phyloP scores from a whole-genome alignment of 1,140 invertebrate species.

The Pinna nobilis region DNA sequence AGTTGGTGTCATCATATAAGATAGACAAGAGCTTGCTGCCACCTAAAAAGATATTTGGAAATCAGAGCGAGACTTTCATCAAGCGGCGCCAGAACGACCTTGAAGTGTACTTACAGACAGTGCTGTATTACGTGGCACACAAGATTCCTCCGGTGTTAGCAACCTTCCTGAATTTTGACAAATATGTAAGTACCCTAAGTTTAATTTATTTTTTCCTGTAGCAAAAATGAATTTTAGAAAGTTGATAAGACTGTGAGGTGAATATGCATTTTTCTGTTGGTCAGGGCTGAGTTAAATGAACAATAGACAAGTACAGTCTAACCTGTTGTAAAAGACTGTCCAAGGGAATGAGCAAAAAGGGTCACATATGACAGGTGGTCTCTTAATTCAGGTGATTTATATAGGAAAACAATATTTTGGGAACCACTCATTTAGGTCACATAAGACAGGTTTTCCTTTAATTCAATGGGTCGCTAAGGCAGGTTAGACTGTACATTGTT shows the following conservation, averaged over 20 bases:
- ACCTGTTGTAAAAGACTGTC: too few species aligned
- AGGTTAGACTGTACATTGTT: too few species aligned
- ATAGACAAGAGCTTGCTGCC: conserved; percentile 86
- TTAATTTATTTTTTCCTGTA: neutral
- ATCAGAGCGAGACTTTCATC: conserved; percentile 87
- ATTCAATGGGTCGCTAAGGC: too few species aligned
- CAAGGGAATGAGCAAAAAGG: too few species aligned
- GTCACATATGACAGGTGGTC: too few species aligned
- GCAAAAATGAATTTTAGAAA: neutral
- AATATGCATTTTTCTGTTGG: neutral
- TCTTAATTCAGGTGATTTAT: too few species aligned
- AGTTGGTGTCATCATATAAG: conserved; percentile 67
- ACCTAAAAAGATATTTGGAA: conserved; percentile 91
- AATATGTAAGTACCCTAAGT: conserved; percentile 71
- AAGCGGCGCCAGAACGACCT: conserved; percentile 87
- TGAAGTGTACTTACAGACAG: conserved; percentile 86
- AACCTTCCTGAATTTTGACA: conserved; percentile 72
- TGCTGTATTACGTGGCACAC: conserved; percentile 64
- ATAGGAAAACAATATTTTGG: too few species aligned
- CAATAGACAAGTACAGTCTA: too few species aligned
- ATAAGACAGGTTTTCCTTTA: too few species aligned
- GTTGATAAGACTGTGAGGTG: neutral
- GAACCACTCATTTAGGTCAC: too few species aligned
- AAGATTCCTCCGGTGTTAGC: conserved; percentile 65
- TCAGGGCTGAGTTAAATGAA: too few species aligned